Evolutionary conservation across 2,113 vertebrate species (phyloP).

Genomic region (Amblyopsis rosae): DNA sequence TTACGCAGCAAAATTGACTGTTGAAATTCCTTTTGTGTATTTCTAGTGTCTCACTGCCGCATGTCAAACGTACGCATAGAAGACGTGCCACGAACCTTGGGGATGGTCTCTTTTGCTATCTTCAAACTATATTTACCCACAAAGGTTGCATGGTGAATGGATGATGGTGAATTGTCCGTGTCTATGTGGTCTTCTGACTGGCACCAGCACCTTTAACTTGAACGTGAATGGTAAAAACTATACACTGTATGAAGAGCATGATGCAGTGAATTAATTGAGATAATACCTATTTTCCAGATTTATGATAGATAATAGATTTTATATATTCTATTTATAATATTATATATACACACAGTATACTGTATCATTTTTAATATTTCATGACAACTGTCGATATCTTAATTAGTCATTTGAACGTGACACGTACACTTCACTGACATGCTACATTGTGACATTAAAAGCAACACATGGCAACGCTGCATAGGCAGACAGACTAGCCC

Average conservation of each 20-base stretch:
- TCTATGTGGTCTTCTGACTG: neutral
- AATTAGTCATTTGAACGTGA: neutral
- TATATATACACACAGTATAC: no score
- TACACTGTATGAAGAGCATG: neutral
- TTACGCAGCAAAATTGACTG: constrained; percentile 33
- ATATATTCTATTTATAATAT: no score
- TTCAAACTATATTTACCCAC: neutral
- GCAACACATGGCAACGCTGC: constrained; percentile 22
- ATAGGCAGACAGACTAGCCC: constrained; percentile 59
- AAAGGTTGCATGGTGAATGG: neutral
- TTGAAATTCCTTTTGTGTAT: constrained; percentile 29
- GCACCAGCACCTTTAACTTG: neutral
- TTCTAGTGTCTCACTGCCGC: constrained; percentile 4
- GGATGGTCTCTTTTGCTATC: neutral
- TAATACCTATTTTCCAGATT: neutral
- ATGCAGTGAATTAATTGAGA: neutral
- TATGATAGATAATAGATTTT: neutral
- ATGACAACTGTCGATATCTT: no score
- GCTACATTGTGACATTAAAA: constrained; percentile 28
- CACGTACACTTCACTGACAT: constrained; percentile 17
- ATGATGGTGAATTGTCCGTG: no score
- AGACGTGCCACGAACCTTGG: constrained; percentile 6
- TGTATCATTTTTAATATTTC: no score
- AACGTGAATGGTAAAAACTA: neutral
- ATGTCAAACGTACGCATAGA: neutral